Conservation (phyloP, 2,888 invertebrate species). For the Sipunculus nudus region DNA sequence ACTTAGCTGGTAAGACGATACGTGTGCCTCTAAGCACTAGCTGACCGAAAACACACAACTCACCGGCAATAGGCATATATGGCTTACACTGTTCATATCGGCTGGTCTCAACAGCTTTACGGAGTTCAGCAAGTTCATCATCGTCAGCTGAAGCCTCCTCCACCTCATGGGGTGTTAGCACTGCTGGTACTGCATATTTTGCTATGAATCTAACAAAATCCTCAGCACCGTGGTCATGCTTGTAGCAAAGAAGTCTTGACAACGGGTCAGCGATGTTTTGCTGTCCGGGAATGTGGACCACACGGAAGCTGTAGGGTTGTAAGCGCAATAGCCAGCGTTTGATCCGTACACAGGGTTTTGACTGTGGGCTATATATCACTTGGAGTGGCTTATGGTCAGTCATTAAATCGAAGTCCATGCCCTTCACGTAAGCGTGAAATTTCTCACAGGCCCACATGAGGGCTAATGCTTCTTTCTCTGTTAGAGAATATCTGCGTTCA, state of each 20-base stretch:
- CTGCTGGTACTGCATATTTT: constrained; percentile 2
- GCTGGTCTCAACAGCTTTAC: not conserved
- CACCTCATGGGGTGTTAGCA: no score
- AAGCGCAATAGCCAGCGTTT: not conserved
- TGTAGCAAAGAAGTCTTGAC: not conserved
- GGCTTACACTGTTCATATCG: not conserved
- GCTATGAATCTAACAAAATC: constrained; percentile 1
- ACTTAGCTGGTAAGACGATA: not conserved
- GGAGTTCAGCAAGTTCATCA: not conserved
- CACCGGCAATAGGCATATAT: not conserved
- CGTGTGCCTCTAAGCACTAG: not conserved
- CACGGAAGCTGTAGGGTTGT: no score
- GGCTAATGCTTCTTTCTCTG: no score
- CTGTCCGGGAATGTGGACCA: not conserved
- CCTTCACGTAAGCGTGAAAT: no score
- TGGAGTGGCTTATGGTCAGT: no score
- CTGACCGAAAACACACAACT: not conserved
- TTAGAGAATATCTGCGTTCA: not conserved
- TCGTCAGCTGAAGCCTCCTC: not conserved
- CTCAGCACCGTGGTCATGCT: constrained; percentile 5
- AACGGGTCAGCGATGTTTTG: not conserved
- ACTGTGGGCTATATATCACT: no score
- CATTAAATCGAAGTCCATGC: no score
- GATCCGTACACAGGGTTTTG: not conserved
- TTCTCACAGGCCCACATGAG: no score